These are phyloP conservation scores for Origma solitaria DNA, from an alignment of 2,113 vertebrate genomes.

Conservation along the genomic window DNA sequence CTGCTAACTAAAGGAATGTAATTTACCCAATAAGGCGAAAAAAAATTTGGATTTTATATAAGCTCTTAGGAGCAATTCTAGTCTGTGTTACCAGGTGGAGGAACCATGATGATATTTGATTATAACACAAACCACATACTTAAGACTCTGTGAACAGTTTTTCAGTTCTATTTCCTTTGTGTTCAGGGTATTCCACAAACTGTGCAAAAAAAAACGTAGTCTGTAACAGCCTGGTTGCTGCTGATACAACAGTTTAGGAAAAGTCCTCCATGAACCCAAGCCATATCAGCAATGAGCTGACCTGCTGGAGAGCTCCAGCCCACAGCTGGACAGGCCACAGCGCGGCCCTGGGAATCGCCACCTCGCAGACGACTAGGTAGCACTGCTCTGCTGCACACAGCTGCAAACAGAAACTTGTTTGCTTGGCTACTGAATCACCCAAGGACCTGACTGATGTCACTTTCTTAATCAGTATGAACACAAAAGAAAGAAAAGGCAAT, in stretches of 20 bases:
- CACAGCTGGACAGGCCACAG: neutral
- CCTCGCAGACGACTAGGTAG: neutral
- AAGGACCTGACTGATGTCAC: neutral
- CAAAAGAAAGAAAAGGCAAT: neutral
- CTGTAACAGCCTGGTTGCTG: neutral
- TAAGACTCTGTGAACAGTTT: neutral
- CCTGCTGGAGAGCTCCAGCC: neutral
- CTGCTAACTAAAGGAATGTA: neutral
- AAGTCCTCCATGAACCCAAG: neutral
- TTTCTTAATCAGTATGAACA: neutral
- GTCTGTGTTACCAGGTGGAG: neutral
- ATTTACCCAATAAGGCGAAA: neutral
- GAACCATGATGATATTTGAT: neutral
- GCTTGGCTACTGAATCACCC: neutral
- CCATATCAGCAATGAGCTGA: neutral
- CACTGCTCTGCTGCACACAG: neutral
- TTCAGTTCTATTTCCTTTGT: neutral
- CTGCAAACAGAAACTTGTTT: neutral
- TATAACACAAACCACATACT: neutral
- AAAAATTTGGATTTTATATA: neutral
- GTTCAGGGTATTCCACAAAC: neutral
- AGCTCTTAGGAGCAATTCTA: neutral
- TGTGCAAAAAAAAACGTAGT: neutral
- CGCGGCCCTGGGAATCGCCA: fast-evolving
- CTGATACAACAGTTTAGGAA: neutral